Evolutionary conservation across 2,888 invertebrate species (phyloP).

Genomic region (Ochropacha duplaris): DNA sequence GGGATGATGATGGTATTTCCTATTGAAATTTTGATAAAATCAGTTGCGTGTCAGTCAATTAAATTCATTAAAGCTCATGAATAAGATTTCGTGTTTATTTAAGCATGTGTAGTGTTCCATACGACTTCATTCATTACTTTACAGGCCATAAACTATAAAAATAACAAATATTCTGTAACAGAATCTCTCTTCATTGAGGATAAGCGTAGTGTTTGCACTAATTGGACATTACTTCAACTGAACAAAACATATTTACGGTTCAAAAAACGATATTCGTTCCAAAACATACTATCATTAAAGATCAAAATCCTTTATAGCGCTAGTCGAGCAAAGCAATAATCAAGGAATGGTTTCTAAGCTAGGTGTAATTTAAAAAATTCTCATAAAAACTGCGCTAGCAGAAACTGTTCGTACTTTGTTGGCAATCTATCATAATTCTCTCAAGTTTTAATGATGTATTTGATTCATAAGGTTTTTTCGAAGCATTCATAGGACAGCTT

Average conservation of each 20-base stretch:
- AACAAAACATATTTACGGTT: conserved; percentile 2
- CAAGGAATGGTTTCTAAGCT: conserved; percentile 32
- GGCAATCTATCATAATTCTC: conserved; percentile 60
- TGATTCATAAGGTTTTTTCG: conserved; percentile 54
- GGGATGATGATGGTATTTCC: too few relatives aligned
- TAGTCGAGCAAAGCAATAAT: not conserved
- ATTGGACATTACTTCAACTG: conserved; percentile 54
- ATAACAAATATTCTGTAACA: conserved; percentile 33
- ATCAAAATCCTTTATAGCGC: conserved; percentile 6
- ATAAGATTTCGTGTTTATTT: not conserved
- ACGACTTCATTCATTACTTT: conserved; percentile 44
- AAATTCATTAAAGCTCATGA: too few relatives aligned
- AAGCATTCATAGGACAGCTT: conserved; percentile 38
- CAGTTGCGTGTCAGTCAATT: too few relatives aligned
- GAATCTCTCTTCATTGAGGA: conserved; percentile 56
- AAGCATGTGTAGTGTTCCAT: conserved; percentile 29
- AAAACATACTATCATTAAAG: conserved; percentile 10
- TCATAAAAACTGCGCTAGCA: conserved; percentile 44
- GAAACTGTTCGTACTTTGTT: conserved; percentile 44
- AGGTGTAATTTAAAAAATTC: conserved; percentile 53
- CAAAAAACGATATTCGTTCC: not conserved
- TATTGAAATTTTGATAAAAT: too few relatives aligned
- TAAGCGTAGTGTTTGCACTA: conserved; percentile 57
- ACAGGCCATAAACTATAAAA: conserved; percentile 16
- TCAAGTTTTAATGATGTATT: conserved; percentile 57